Evolutionary conservation across 2,797 vertebrate species (phyloP).

Genomic region (Galago senegalensis): DNA sequence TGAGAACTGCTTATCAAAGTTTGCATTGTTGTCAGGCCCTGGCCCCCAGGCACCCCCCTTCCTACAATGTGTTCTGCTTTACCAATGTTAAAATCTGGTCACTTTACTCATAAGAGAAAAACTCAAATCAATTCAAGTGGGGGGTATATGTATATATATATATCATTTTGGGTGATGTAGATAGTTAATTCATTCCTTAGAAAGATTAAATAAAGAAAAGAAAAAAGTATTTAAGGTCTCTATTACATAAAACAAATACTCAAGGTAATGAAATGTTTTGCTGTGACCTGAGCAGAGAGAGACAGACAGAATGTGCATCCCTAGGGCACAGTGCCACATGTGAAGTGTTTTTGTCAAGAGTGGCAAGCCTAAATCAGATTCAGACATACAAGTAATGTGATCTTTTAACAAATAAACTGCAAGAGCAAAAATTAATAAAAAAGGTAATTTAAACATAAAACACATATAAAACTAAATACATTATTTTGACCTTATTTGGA

Average conservation of each 20-base stretch:
- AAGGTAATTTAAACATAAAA: neutral
- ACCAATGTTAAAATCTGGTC: no score
- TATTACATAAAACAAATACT: neutral
- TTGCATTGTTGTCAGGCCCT: no score
- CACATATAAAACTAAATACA: neutral
- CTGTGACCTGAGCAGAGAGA: neutral
- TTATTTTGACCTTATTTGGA: slow-evolving; percentile 13
- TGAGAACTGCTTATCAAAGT: no score
- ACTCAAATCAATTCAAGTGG: no score
- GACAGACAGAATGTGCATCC: neutral
- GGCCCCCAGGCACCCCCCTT: no score
- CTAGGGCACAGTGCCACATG: neutral
- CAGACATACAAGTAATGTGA: neutral
- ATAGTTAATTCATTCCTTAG: neutral
- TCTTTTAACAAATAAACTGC: neutral
- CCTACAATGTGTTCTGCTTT: no score
- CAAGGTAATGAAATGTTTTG: neutral
- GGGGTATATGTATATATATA: neutral
- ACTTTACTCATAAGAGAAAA: no score
- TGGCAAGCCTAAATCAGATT: neutral
- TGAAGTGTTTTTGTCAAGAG: neutral
- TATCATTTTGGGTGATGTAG: neutral
- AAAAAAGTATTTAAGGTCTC: neutral
- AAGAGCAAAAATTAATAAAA: slow-evolving; percentile 2
- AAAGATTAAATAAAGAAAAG: neutral